Base-by-base conservation (phyloP, 2,113 vertebrate species). In the Siniperca knerii region DNA sequence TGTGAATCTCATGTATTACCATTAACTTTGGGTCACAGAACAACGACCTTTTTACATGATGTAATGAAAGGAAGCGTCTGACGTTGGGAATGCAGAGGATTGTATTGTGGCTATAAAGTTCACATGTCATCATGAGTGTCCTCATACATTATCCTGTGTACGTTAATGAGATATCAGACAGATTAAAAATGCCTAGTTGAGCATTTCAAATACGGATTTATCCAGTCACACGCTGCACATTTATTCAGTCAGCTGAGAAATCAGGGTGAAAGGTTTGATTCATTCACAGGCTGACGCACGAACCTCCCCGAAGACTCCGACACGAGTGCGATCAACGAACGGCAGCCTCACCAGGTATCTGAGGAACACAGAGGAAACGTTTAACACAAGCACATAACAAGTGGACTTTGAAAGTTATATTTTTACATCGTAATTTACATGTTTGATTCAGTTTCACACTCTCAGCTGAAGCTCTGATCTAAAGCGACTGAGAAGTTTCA, bases 251-350 rank as follows among this genome's bases (percentile, higher is more conserved):
- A 48, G 66, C 37, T 62, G 33, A 73, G 29, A 44, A 64, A 54
- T 50, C 13, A 55, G 69, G 25, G 8, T 16, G 60, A 67, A 42
- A 37, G 46, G 25, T 62, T 12, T 15, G 69, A 37, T 33, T 68
- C 21, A 46, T 44, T 46, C 48, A 52, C 29, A 15, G 52, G 8
- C 12, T 9, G 15, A 58, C 12, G 3, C 40, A 87, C 90, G 3
- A 78, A 94, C 94, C 94, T 93, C 88, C 79, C 94, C 94, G 1
- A 87, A 95, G 83, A 95, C 89, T 29, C 92, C 94, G 8, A 94
- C 84, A 0, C 93, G 90, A 33, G 88, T 85, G 60, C 18, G 88
- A 57, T 95, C 94, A 9, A 95, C 79, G 75, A 90, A 95, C 1
- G 93, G 93, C 79, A 91, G 90, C 74, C 75, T 87, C 52, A 46